Evolutionary conservation across 1,140 invertebrate genomes (phyloP), one percentile per base, ranked within the genome.

Genomic region (Drosophila pruinosa): DNA sequence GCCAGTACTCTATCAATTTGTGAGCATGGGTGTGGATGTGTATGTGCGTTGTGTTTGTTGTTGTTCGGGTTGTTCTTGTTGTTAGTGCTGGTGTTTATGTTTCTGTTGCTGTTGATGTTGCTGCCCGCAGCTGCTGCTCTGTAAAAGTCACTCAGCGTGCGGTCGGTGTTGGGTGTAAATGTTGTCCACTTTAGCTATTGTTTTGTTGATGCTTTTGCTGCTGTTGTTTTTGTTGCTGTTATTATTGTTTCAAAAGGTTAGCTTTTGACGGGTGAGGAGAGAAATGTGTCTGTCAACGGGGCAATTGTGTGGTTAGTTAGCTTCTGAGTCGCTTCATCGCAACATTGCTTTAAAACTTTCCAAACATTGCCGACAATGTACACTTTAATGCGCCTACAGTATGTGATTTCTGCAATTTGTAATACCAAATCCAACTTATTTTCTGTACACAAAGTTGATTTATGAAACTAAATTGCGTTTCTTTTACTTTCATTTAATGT

Each of bases 101-200:
- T n/a, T 6, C 4, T 64, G 17, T 26, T 12, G 24, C 4, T 61
- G 38, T 43, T 39, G 26, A 2, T 41, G 59, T 15, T 54, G 52
- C 24, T 47, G 50, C 61, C 61, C 14, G 31, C 34, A 48, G 43
- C 45, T 36, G 17, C 63, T 45, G n/a, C 28, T 52, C 48, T 28
- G 31, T 36, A 22, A 53, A 45, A 70, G 67, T 70, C 61, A 71
- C 59, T 64, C 61, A 64, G 50, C 50, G 50, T 64, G 68, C 17
- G 50, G 48, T 64, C 15, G 28, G 41, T 34, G 14, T 26, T 45
- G 41, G 50, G 41, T 57, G 67, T 22, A 47, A 71, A 48, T 48
- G 67, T 56, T 48, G 52, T 57, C 34, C 57, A 62, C 31, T 70
- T 64, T 71, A 64, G 45, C 24, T 52, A 45, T 14, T 48, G 10